Percentiles rank a stretch among this genome's conserved stretches.
These are phyloP conservation scores for Theonella swinhoei DNA, from an alignment of 37 sponge, comb jelly and placozoan species.

Conservation along the genomic window DNA sequence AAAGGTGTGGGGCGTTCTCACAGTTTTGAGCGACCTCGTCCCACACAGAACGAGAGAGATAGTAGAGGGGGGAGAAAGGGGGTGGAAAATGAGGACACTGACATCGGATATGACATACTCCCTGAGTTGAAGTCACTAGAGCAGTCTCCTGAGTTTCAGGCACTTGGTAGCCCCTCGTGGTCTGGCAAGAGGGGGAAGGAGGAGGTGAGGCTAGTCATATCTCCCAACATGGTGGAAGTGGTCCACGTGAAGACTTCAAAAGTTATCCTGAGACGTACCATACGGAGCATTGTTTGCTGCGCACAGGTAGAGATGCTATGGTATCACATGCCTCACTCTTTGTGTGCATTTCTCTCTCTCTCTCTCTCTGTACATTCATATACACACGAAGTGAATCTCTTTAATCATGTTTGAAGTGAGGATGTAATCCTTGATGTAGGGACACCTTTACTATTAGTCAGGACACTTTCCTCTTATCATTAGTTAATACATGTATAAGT, in stretches of 20 bases:
- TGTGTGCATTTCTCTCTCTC: too few relatives aligned
- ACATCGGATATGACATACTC: conserved; percentile 18
- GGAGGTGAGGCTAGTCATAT: conserved; percentile 8
- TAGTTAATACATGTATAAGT: too few relatives aligned
- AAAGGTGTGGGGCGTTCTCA: too few relatives aligned
- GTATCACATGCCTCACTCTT: background rate
- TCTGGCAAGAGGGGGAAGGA: background rate
- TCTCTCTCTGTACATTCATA: too few relatives aligned
- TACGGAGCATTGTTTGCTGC: conserved; percentile 29
- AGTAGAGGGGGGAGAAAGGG: background rate
- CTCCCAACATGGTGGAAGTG: conserved; percentile 16
- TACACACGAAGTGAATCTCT: too few relatives aligned
- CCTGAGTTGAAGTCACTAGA: conserved; percentile 22
- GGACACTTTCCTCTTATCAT: too few relatives aligned
- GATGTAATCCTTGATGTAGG: too few relatives aligned
- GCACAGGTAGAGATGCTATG: conserved; percentile 30
- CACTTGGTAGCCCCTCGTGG: background rate
- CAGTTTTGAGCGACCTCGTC: too few relatives aligned
- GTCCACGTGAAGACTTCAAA: background rate
- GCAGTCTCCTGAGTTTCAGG: conserved; percentile 23
- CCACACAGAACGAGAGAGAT: background rate
- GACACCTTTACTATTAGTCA: too few relatives aligned
- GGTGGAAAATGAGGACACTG: background rate
- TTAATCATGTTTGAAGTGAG: too few relatives aligned
- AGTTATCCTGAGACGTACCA: conserved; percentile 4